These are phyloP conservation scores for Anolis apletophallus DNA, from an alignment of 2,797 vertebrate genomes.

Conservation along the genomic window DNA sequence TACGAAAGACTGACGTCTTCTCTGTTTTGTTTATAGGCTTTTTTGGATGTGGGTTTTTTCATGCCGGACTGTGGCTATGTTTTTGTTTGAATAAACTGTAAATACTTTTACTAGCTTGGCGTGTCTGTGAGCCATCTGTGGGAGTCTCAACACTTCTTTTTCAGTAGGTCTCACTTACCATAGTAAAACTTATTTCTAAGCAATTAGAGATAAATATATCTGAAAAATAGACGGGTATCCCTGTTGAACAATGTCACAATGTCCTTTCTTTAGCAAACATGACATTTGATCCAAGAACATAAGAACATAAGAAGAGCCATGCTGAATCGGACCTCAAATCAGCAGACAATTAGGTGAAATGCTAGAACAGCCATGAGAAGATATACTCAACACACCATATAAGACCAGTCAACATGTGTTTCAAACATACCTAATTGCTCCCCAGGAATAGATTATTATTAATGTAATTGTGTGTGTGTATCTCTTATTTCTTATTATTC, in stretches of 20 bases:
- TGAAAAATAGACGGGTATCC: neutral
- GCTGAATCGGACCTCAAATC: too few relatives aligned
- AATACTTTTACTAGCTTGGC: too few relatives aligned
- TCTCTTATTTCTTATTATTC: neutral
- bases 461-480: too few relatives aligned
- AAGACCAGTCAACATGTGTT: neutral
- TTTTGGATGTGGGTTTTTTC: too few relatives aligned
- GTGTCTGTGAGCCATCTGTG: too few relatives aligned
- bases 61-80: too few relatives aligned
- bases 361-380: neutral
- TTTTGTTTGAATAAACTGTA: too few relatives aligned
- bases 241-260: neutral
- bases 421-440: neutral
- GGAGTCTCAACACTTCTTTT: neutral
- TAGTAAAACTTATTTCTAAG: neutral
- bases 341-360: too few relatives aligned
- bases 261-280: neutral
- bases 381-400: neutral
- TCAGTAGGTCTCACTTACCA: neutral
- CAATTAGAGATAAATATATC: neutral
- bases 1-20: too few relatives aligned
- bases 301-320: too few relatives aligned
- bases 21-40: too few relatives aligned
- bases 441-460: conserved; percentile 7
- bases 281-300: neutral